These are phyloP conservation scores for Encarsia formosa DNA, from an alignment of 2,888 invertebrate genomes.

Conservation along the genomic window DNA sequence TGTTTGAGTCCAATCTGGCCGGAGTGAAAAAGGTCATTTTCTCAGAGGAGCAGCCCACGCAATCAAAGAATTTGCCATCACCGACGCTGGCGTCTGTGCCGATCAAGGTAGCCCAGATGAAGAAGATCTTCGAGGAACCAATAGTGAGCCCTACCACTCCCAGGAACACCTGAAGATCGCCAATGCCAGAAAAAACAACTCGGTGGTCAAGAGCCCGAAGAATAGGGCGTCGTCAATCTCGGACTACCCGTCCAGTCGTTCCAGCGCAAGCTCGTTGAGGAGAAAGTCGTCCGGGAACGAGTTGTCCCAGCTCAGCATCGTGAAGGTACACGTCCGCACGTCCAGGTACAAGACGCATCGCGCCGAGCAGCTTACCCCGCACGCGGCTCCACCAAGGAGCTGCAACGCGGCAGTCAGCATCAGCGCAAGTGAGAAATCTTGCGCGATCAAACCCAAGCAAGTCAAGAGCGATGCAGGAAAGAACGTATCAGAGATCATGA, in stretches of 20 bases:
- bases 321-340: background rate
- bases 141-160: too few species aligned
- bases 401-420: background rate
- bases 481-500: slow-evolving; percentile 3
- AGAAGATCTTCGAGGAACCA: background rate
- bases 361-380: background rate
- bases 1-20: too few species aligned
- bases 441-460: too few species aligned
- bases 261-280: background rate
- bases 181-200: too few species aligned
- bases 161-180: too few species aligned
- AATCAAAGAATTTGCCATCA: too few species aligned
- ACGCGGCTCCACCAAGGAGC: background rate
- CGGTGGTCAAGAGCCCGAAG: too few species aligned
- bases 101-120: background rate
- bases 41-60: background rate
- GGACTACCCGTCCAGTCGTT: too few species aligned
- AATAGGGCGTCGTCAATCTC: too few species aligned
- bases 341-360: background rate
- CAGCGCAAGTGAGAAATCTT: too few species aligned
- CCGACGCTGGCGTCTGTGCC: background rate
- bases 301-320: background rate
- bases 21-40: background rate
- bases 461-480: too few species aligned
- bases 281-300: background rate